Evolutionary conservation across 1,140 invertebrate genomes (phyloP).

Genomic region (Drosophila malerkotliana): DNA sequence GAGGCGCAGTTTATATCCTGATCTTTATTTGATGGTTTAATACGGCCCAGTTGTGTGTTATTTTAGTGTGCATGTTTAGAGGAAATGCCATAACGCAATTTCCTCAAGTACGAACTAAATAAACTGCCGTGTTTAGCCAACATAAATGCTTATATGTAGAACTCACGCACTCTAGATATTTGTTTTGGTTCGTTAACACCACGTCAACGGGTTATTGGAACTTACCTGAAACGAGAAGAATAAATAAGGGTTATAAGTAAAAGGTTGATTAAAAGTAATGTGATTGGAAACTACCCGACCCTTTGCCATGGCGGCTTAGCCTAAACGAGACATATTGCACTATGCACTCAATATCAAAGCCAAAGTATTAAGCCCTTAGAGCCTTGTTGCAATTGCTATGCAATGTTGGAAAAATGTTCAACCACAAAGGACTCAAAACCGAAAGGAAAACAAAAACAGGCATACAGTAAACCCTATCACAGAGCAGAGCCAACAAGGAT

Average conservation of each 20-base stretch:
- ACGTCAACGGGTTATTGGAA: constrained; percentile 23
- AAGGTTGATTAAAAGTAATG: neutral
- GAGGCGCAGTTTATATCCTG: constrained; percentile 19
- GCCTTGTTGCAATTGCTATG: constrained; percentile 43
- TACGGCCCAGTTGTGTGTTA: constrained; percentile 3
- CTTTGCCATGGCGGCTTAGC: constrained; percentile 16
- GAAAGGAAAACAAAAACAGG: constrained; percentile 68
- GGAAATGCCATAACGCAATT: constrained; percentile 2
- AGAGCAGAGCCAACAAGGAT: constrained; percentile 12
- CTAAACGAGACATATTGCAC: constrained; percentile 29
- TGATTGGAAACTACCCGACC: neutral
- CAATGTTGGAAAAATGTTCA: constrained; percentile 48
- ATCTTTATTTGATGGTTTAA: constrained; percentile 40
- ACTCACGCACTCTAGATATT: constrained; percentile 56
- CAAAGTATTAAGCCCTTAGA: constrained; percentile 40
- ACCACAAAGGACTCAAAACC: constrained; percentile 71
- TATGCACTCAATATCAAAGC: constrained; percentile 7
- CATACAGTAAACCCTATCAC: neutral
- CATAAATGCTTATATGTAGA: constrained; percentile 41
- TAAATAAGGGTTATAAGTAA: neutral
- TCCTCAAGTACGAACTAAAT: neutral
- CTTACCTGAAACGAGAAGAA: constrained; percentile 66
- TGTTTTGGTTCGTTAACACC: constrained; percentile 3
- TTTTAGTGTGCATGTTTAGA: constrained; percentile 11
- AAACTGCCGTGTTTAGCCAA: constrained; percentile 3